Conservation (phyloP, 2,888 invertebrate genomes). For the Pecten maximus region DNA sequence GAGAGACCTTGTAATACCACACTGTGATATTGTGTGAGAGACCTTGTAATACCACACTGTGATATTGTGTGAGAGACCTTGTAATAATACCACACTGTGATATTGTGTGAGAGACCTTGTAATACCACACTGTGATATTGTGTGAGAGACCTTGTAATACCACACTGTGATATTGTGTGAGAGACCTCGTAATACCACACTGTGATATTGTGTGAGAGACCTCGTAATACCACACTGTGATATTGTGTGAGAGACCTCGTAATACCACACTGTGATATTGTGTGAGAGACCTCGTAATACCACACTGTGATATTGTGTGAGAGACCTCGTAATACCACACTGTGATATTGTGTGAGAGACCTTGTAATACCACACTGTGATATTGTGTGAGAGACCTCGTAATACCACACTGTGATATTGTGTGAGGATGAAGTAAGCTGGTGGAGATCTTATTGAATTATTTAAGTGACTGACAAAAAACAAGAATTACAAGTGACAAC, state of each 20-base stretch:
- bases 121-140: not conserved
- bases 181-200: not conserved
- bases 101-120: not conserved
- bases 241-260: not conserved
- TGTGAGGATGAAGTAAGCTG: not conserved
- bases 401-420: not conserved
- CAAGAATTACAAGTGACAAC: too few species aligned
- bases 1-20: not conserved
- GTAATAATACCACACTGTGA: not conserved
- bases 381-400: not conserved
- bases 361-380: not conserved
- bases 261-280: not conserved
- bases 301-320: not conserved
- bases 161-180: not conserved
- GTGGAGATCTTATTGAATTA: not conserved
- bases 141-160: not conserved
- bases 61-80: not conserved
- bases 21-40: not conserved
- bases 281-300: not conserved
- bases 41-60: not conserved
- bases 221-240: not conserved
- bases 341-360: not conserved
- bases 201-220: not conserved
- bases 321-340: not conserved
- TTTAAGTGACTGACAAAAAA: not conserved